Conservation (phyloP, 2,888 invertebrate species). For the Tetragonisca angustula region DNA sequence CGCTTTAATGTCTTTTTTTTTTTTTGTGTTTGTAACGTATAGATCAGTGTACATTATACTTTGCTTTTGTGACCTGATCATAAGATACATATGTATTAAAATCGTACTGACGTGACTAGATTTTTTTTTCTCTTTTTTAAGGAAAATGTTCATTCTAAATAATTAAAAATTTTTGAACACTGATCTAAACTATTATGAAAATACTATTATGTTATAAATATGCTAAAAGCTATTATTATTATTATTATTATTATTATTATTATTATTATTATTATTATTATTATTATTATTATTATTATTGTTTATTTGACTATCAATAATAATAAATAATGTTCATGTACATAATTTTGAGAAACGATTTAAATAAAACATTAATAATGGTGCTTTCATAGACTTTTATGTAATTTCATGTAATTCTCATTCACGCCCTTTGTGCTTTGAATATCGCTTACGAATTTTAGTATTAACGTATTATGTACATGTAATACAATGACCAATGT, state of each 20-base stretch:
- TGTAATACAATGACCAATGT: slow-evolving; percentile 18
- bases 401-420: slow-evolving; percentile 48
- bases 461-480: slow-evolving; percentile 52
- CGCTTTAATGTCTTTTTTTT: slow-evolving; percentile 70
- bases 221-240: slow-evolving; percentile 64
- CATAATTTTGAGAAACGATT: slow-evolving; percentile 79
- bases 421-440: slow-evolving; percentile 47
- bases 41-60: slow-evolving; percentile 66
- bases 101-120: slow-evolving; percentile 10
- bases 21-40: slow-evolving; percentile 74
- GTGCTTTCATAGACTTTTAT: slow-evolving; percentile 78
- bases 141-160: slow-evolving; percentile 6
- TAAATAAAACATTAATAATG: slow-evolving; percentile 81
- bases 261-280: slow-evolving; percentile 74
- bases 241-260: slow-evolving; percentile 55
- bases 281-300: slow-evolving; percentile 69
- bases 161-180: slow-evolving; percentile 41
- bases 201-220: slow-evolving; percentile 72
- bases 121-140: slow-evolving; percentile 45
- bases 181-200: slow-evolving; percentile 71
- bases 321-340: slow-evolving; percentile 78
- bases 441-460: slow-evolving; percentile 28
- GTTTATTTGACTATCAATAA: slow-evolving; percentile 77
- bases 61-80: slow-evolving; percentile 34
- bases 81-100: slow-evolving; percentile 18